Conservation (phyloP, 1,140 invertebrate species). For the Heliconius eleuchia region DNA sequence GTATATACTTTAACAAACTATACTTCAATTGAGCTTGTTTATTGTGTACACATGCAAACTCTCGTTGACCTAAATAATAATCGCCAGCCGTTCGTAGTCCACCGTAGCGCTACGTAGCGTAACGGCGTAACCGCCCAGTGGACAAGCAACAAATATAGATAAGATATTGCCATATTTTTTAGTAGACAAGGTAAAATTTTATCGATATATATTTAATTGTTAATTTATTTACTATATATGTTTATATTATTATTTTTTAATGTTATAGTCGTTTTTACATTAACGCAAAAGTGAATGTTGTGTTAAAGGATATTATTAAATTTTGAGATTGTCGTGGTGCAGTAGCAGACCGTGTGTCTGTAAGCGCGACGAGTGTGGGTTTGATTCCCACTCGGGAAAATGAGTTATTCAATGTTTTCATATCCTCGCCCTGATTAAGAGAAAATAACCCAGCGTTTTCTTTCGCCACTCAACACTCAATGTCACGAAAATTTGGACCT, state of each 20-base stretch:
- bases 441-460: too few species aligned
- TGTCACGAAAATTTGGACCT: too few species aligned
- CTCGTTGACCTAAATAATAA: slow-evolving; percentile 42
- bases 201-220: slow-evolving; percentile 9
- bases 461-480: too few species aligned
- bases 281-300: too few species aligned
- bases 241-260: not conserved
- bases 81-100: slow-evolving; percentile 41
- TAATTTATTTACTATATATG: not conserved
- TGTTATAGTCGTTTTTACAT: not conserved
- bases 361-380: too few species aligned
- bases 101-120: slow-evolving; percentile 45
- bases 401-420: too few species aligned
- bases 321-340: too few species aligned
- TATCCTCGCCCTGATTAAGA: too few species aligned
- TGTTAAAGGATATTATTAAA: too few species aligned
- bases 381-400: too few species aligned
- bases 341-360: too few species aligned
- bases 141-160: slow-evolving; percentile 16
- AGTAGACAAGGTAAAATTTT: slow-evolving; percentile 3
- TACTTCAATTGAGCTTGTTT: not conserved
- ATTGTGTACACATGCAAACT: slow-evolving; percentile 39
- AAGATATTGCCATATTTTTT: slow-evolving; percentile 25
- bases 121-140: slow-evolving; percentile 39
- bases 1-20: not conserved